A percentile compares a stretch with the other conserved stretches of the same genome.
Conservation (phyloP, 2,797 vertebrate genomes). For the Spinus pinus region DNA sequence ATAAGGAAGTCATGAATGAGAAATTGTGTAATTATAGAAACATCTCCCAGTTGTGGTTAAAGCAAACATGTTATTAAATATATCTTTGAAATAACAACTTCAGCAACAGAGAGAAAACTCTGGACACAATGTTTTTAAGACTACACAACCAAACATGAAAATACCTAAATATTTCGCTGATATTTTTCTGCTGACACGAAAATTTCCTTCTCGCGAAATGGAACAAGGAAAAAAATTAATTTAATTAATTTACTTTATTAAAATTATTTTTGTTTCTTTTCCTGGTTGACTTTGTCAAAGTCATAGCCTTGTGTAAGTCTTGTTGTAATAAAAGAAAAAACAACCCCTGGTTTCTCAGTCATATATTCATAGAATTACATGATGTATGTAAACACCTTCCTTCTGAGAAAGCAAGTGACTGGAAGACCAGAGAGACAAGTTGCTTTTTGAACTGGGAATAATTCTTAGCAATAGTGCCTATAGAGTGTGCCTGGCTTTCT, state of each 20-base stretch:
- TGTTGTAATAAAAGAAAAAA: background rate
- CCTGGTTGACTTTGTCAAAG: background rate
- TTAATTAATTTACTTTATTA: background rate
- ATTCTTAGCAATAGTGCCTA: background rate
- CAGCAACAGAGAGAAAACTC: background rate
- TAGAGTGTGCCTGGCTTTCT: background rate
- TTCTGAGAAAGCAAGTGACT: background rate
- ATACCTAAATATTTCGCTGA: background rate
- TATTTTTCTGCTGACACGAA: background rate
- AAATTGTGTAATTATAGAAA: slow-evolving; percentile 7
- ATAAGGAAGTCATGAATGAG: background rate
- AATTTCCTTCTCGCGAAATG: background rate
- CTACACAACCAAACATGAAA: background rate
- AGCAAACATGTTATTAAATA: background rate
- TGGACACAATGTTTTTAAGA: background rate
- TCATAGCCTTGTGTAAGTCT: background rate
- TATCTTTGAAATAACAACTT: background rate
- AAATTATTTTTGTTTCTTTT: background rate
- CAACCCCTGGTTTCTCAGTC: background rate
- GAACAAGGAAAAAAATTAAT: background rate
- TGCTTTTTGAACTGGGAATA: background rate
- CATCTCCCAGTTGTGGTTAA: background rate
- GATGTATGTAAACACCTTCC: background rate
- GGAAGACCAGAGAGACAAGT: background rate
- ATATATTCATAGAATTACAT: background rate